These are phyloP conservation scores for Standfussiana lucernea DNA, from an alignment of 2,888 invertebrate species.

Conservation along the genomic window DNA sequence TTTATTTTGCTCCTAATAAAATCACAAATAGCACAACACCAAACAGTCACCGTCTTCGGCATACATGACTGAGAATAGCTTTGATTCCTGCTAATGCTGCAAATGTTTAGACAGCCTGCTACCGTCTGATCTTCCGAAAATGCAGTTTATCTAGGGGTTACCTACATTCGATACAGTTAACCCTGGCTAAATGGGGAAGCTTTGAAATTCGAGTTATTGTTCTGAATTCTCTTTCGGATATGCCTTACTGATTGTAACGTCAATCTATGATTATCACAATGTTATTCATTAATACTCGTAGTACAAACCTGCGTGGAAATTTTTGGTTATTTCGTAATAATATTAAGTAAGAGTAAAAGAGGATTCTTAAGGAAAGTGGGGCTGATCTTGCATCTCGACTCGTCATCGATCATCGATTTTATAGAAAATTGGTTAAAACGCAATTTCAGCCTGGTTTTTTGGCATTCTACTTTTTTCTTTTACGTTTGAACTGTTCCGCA, in stretches of 20 bases:
- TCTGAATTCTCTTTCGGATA: neutral
- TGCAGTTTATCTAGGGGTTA: neutral
- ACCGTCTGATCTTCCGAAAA: conserved; percentile 17
- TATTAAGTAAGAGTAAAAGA: neutral
- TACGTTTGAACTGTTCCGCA: neutral
- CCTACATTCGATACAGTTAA: neutral
- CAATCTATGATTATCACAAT: neutral
- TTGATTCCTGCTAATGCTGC: conserved; percentile 29
- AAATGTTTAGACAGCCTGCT: conserved; percentile 29
- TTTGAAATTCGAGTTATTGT: conserved; percentile 8
- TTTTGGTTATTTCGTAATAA: neutral
- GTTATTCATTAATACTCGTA: neutral
- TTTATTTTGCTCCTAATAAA: neutral
- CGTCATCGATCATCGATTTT: neutral
- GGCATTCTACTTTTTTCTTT: neutral
- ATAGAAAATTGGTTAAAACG: neutral
- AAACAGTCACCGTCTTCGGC: neutral
- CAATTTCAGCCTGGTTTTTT: neutral
- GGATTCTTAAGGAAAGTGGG: too few species aligned
- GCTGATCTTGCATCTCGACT: too few species aligned
- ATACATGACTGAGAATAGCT: conserved; percentile 3
- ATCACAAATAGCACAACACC: neutral
- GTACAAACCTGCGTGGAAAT: neutral
- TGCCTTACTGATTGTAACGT: neutral
- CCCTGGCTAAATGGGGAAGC: conserved; percentile 1